Evolutionary conservation across 2,888 invertebrate genomes (phyloP).

Genomic region (Eupithecia vulgata): DNA sequence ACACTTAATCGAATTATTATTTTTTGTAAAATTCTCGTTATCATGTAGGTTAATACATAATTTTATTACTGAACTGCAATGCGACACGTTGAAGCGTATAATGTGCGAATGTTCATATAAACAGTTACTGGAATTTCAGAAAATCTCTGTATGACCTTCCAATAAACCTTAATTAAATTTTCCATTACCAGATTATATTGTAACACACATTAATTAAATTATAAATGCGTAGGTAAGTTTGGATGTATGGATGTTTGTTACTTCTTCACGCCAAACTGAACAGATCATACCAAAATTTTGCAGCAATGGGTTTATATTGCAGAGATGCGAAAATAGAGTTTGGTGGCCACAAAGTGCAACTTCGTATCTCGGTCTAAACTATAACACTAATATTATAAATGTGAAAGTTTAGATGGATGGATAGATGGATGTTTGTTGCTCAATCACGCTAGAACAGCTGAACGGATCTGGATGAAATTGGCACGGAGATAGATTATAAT

Average conservation of each 20-base stretch:
- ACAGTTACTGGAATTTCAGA: not conserved
- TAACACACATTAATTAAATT: not conserved
- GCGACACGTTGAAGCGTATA: conserved; percentile 5
- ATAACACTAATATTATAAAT: too few relatives aligned
- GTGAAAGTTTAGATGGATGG: too few relatives aligned
- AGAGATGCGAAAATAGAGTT: too few relatives aligned
- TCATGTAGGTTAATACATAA: not conserved
- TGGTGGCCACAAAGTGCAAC: too few relatives aligned
- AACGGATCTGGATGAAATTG: too few relatives aligned
- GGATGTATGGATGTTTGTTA: not conserved
- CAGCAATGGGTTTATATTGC: too few relatives aligned
- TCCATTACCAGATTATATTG: not conserved
- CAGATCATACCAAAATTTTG: not conserved
- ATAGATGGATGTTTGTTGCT: too few relatives aligned
- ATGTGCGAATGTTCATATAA: not conserved
- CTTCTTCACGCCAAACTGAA: not conserved
- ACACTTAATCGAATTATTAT: too few relatives aligned
- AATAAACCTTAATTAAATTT: conserved; percentile 2
- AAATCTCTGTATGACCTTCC: not conserved
- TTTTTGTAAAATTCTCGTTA: not conserved
- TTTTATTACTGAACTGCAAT: conserved; percentile 8
- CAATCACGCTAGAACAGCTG: too few relatives aligned
- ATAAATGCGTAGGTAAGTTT: not conserved
- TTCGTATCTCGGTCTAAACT: too few relatives aligned
- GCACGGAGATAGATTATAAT: too few relatives aligned